phyloP scores from a whole-genome alignment of 2,113 vertebrate genomes.

The Fregetta grallaria region DNA sequence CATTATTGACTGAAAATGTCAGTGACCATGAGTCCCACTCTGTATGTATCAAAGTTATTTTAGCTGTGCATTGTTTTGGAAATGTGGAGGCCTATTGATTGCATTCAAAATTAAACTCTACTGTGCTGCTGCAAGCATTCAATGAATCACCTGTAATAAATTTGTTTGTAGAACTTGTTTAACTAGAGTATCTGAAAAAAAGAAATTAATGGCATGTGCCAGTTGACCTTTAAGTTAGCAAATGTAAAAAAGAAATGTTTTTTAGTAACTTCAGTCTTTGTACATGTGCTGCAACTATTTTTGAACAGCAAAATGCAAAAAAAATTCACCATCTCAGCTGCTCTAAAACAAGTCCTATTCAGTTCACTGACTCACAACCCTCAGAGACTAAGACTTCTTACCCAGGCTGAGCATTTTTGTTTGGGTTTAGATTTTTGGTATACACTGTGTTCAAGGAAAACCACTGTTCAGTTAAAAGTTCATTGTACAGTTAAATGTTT shows the following conservation, averaged over 20 bases:
- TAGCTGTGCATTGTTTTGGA: conserved; percentile 56
- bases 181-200: conserved; percentile 50
- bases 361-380: neutral
- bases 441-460: neutral
- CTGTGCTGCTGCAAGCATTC: conserved; percentile 41
- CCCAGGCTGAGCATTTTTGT: neutral
- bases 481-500: neutral
- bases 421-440: neutral
- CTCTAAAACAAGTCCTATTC: neutral
- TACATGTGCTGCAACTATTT: neutral
- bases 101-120: conserved; percentile 57
- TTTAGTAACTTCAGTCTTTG: neutral
- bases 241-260: neutral
- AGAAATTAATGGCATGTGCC: conserved; percentile 50
- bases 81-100: conserved; percentile 71
- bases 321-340: neutral
- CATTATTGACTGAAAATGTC: conserved; percentile 61
- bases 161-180: conserved; percentile 64
- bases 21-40: conserved; percentile 9
- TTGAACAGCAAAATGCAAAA: neutral
- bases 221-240: conserved; percentile 60
- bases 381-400: neutral
- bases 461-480: neutral
- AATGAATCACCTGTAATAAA: conserved; percentile 53
- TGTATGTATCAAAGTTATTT: conserved; percentile 47